Percentiles rank a stretch among this genome's conserved stretches.
Evolutionary conservation across 2,797 vertebrate genomes (phyloP).

Genomic region (Halcyon smyrnensis): DNA sequence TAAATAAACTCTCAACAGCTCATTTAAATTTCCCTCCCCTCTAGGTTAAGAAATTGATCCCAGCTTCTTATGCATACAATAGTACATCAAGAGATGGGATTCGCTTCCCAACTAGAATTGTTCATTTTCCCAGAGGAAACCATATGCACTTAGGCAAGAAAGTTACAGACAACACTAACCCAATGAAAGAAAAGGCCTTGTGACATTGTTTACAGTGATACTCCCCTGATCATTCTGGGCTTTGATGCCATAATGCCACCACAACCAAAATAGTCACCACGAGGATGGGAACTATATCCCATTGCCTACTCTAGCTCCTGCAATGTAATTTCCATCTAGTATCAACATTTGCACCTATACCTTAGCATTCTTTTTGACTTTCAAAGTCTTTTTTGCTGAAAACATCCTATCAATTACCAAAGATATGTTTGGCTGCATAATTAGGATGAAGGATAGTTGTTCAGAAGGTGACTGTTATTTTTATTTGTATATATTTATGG

Average conservation of each 20-base stretch:
- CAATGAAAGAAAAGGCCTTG: background rate
- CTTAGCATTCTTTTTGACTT: background rate
- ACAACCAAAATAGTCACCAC: background rate
- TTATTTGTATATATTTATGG: constrained; percentile 13
- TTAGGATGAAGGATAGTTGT: constrained; percentile 25
- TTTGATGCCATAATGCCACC: background rate
- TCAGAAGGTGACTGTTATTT: constrained; percentile 6
- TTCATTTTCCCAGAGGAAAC: background rate
- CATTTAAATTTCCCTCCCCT: background rate
- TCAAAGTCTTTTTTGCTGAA: background rate
- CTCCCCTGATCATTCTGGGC: background rate
- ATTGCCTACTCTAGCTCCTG: background rate
- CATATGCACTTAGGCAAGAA: background rate
- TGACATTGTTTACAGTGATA: background rate
- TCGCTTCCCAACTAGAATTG: background rate
- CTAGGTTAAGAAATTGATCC: background rate
- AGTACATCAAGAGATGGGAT: background rate
- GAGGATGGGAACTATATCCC: background rate
- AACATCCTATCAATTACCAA: background rate
- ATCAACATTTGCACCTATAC: background rate
- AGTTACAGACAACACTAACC: background rate
- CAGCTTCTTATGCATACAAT: background rate
- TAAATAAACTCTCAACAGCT: background rate
- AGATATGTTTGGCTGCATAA: background rate
- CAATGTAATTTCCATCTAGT: background rate